A percentile compares a stretch with the other conserved stretches of the same genome.
Evolutionary conservation across 2,113 vertebrate genomes (phyloP).

Genomic region (Tringa solitaria): DNA sequence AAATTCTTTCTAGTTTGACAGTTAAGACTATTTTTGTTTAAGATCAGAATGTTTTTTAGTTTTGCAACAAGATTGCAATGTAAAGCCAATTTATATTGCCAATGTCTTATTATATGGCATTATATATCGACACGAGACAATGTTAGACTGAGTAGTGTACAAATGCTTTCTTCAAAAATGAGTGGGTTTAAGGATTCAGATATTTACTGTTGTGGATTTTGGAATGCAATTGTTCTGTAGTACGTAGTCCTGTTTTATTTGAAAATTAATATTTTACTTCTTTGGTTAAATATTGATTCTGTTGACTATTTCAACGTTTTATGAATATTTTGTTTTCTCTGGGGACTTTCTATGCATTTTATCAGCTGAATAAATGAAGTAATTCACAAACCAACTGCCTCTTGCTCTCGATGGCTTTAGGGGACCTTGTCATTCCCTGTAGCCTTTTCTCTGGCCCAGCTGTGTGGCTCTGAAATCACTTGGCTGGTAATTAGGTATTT

Average conservation of each 20-base stretch:
- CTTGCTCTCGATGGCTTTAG: constrained; percentile 46
- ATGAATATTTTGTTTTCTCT: constrained; percentile 59
- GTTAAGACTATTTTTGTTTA: neutral
- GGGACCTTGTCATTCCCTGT: constrained; percentile 58
- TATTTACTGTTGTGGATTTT: neutral
- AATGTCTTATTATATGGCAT: neutral
- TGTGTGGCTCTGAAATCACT: constrained; percentile 75
- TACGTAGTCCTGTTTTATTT: neutral
- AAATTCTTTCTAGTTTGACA: neutral
- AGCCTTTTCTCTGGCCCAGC: constrained; percentile 61
- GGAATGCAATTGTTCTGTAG: neutral
- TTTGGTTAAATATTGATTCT: constrained; percentile 1
- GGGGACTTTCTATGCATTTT: constrained; percentile 14
- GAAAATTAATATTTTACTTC: neutral
- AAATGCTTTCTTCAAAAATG: neutral
- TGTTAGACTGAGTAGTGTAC: neutral
- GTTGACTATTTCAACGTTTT: constrained; percentile 66
- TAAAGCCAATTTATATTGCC: neutral
- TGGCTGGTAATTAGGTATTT: constrained; percentile 92
- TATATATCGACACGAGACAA: neutral
- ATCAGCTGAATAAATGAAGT: constrained; percentile 77
- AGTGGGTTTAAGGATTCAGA: neutral
- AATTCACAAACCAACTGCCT: constrained; percentile 69
- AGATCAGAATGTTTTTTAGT: neutral
- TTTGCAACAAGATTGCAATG: neutral